phyloP scores from a whole-genome alignment of 2,113 vertebrate species.

The Phycodurus eques region DNA sequence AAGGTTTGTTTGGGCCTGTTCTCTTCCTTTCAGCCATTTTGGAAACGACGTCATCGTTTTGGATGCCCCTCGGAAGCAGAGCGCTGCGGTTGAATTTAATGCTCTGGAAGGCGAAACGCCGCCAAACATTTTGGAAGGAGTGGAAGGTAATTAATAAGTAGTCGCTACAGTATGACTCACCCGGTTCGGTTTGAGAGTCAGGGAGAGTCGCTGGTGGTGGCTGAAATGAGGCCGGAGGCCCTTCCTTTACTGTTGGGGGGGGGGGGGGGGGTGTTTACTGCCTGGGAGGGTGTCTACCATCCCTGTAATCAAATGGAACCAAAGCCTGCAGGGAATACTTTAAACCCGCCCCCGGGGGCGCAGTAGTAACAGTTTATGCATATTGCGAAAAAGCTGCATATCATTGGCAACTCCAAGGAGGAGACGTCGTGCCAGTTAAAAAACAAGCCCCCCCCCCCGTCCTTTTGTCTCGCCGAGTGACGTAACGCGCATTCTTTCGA shows the following conservation, averaged over 20 bases:
- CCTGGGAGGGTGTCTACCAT: slow-evolving; percentile 27
- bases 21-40: no score
- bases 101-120: no score
- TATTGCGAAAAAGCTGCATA: not conserved
- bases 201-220: slow-evolving; percentile 17
- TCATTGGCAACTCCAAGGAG: not conserved
- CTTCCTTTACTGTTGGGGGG: slow-evolving; percentile 14
- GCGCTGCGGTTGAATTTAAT: no score
- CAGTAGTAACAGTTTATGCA: not conserved
- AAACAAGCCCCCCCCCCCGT: no score
- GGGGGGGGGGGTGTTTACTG: slow-evolving; percentile 9
- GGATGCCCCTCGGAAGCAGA: no score
- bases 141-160: slow-evolving; percentile 16
- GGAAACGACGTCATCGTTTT: no score
- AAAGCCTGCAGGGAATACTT: not conserved
- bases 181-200: slow-evolving; percentile 2
- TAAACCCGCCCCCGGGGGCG: slow-evolving; percentile 1
- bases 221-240: slow-evolving; percentile 19
- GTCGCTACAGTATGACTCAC: slow-evolving; percentile 19
- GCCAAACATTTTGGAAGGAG: not conserved
- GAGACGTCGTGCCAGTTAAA: not conserved
- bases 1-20: no score
- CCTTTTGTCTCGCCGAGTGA: not conserved
- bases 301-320: slow-evolving; percentile 9
- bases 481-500: not conserved